phyloP scores from a whole-genome alignment of 2,888 invertebrate genomes.

The Cheilosia impressa region DNA sequence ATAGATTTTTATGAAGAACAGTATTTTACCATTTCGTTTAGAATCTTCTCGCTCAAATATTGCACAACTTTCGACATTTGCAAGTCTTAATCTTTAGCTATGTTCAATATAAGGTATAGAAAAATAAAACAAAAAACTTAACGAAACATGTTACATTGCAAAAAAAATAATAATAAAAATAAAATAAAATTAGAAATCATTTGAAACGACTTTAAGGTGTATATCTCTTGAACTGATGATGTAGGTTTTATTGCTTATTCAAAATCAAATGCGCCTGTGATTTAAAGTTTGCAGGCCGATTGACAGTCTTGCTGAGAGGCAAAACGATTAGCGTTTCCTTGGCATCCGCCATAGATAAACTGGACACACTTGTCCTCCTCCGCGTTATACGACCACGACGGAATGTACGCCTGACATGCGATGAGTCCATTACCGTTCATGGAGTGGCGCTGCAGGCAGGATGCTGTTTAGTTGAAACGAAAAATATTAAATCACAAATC shows the following conservation, averaged over 20 bases:
- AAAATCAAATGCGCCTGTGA: neutral
- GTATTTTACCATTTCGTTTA: conserved; percentile 28
- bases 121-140: conserved; percentile 30
- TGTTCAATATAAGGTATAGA: conserved; percentile 27
- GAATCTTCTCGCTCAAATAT: conserved; percentile 31
- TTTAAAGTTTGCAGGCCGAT: conserved; percentile 83
- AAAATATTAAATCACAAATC: neutral
- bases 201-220: conserved; percentile 40
- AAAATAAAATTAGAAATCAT: conserved; percentile 42
- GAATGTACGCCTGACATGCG: conserved; percentile 83
- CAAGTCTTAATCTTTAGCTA: conserved; percentile 43
- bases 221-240: neutral
- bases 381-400: conserved; percentile 89
- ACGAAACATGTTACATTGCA: conserved; percentile 76
- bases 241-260: neutral
- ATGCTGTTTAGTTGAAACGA: neutral
- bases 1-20: conserved; percentile 16
- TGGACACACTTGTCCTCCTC: conserved; percentile 87
- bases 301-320: conserved; percentile 87
- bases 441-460: conserved; percentile 34
- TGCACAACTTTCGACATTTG: conserved; percentile 47
- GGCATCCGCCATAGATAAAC: conserved; percentile 90
- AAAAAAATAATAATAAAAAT: conserved; percentile 65
- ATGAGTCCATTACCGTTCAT: conserved; percentile 36
- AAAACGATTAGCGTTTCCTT: conserved; percentile 93